Base-by-base conservation (phyloP, 2,888 invertebrate species). In the Agrotis puta region DNA sequence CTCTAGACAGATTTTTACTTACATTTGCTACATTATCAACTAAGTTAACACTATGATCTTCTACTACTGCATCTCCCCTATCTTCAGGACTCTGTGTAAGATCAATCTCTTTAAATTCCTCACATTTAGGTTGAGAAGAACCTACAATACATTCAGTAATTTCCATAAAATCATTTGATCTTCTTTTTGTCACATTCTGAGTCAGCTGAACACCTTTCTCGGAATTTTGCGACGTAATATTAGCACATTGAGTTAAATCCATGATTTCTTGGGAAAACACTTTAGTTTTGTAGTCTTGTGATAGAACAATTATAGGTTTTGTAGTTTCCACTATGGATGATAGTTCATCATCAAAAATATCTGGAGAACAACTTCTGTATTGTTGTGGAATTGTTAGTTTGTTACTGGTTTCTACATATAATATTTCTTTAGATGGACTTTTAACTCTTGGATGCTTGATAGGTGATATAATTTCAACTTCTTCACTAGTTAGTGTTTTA, bases 291-390 rank as follows among this genome's bases (percentile, higher is more conserved):
- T 84, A 64, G 65, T 85, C 79, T 67, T 75, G 75, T 67, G 77
- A 77, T 56, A 80, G 45, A 45, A 68, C 39, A 43, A 67, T 50
- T 58, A 59, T 20, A 64, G 68, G 75, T 62, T 74, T 74, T 16
- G 72, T 66, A 50, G 61, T 68, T n/a, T 79, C 80, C 51, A 85
- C 77, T 39, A 91, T 82, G 45, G 84, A 78, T 53, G 88, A 87
- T 1, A 83, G 77, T 83, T 96, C 96, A 88, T 96, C 96, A 88
- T 94, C 96, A 92, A 96, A 96, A 57, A 96, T 83, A 86, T 96
- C 96, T 64, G 96, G 96, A 4, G 96, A 96, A 76, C 82, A 80
- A 83, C 95, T 92, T 88, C 95, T 92, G 33, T 68, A 76, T 48
- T 78, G 79, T n/a, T 79, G 70, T 11, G 20, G 47, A 62, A 68